These are phyloP conservation scores for Orthonevra nobilis DNA, from an alignment of 2,888 invertebrate species.

Conservation along the genomic window DNA sequence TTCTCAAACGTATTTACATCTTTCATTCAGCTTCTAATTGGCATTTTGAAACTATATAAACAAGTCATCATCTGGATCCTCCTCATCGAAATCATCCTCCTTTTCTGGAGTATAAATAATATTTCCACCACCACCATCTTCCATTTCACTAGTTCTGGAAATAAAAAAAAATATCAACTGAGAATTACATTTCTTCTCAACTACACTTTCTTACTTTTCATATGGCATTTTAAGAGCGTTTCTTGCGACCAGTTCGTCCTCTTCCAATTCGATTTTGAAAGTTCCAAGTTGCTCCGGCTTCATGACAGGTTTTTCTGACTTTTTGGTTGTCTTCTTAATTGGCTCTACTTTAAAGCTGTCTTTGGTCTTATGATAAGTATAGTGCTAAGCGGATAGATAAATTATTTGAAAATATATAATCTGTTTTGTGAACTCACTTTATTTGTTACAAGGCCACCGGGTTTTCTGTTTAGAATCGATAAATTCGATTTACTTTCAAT, in stretches of 20 bases:
- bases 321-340: constrained; percentile 31
- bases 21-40: too few species aligned
- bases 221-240: constrained; percentile 79
- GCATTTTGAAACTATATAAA: constrained; percentile 86
- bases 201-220: constrained; percentile 77
- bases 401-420: neutral
- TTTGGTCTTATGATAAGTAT: constrained; percentile 74
- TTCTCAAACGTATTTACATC: too few species aligned
- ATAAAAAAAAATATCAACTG: neutral
- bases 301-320: constrained; percentile 23
- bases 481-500: constrained; percentile 73
- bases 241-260: constrained; percentile 78
- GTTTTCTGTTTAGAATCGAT: constrained; percentile 75
- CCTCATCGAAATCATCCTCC: constrained; percentile 91
- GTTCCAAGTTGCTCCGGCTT: constrained; percentile 73
- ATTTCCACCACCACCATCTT: constrained; percentile 83
- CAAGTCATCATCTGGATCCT: constrained; percentile 93
- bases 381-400: constrained; percentile 70
- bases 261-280: constrained; percentile 79
- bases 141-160: constrained; percentile 80
- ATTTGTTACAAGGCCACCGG: constrained; percentile 76
- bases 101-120: constrained; percentile 89
- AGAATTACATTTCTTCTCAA: neutral
- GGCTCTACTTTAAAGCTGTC: constrained; percentile 74
- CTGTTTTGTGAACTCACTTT: constrained; percentile 60